A percentile compares a stretch with the other conserved stretches of the same genome.
Evolutionary conservation across 2,113 vertebrate genomes (phyloP).

Genomic region (Sturnira hondurensis): DNA sequence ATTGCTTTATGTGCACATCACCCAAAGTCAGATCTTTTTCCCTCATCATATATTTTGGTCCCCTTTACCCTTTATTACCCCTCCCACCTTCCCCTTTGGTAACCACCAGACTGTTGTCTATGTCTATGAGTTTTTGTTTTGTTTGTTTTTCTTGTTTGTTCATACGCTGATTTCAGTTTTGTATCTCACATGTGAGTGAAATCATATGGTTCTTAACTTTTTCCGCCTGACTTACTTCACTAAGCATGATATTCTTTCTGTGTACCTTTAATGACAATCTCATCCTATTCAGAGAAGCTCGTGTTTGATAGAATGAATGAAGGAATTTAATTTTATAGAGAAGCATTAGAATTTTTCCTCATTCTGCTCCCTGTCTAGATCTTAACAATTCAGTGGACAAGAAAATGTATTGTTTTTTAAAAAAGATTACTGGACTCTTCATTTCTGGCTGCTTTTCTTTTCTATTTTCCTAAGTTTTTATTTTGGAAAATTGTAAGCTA

Average conservation of each 20-base stretch:
- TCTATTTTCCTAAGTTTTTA: neutral
- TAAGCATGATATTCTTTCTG: neutral
- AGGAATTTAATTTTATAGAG: neutral
- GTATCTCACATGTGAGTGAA: neutral
- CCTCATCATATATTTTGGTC: neutral
- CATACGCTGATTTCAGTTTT: neutral
- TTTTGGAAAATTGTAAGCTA: neutral
- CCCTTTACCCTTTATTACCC: neutral
- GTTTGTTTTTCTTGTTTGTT: neutral
- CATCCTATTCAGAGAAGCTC: neutral
- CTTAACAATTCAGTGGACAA: slow-evolving; percentile 4
- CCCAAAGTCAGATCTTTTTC: neutral
- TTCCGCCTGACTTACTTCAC: neutral
- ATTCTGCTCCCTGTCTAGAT: neutral
- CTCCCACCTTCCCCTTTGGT: neutral
- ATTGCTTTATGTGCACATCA: neutral
- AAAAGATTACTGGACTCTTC: neutral
- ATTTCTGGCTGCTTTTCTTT: neutral
- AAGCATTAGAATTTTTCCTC: neutral
- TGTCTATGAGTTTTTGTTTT: neutral
- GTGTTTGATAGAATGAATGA: neutral
- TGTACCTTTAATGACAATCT: neutral
- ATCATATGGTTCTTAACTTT: neutral
- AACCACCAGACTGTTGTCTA: neutral
- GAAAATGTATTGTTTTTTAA: neutral